These are phyloP conservation scores for Sebastiscus albofasciatus DNA, from an alignment of 2,797 vertebrate genomes.

Conservation along the genomic window DNA sequence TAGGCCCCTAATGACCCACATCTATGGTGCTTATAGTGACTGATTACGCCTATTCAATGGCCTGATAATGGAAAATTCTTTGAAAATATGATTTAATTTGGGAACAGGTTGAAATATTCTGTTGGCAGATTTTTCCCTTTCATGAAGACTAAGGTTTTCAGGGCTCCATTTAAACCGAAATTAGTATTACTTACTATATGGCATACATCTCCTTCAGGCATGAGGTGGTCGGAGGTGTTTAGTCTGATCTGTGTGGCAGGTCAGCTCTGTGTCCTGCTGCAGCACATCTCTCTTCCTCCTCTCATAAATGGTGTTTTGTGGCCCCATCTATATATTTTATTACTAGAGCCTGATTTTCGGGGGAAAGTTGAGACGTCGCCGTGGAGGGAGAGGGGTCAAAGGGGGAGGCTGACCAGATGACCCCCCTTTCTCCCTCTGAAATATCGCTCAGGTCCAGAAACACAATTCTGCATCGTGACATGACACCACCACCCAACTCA, in stretches of 20 bases:
- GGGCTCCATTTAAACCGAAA: neutral
- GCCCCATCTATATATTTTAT: conserved; percentile 85
- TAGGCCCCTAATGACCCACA: too few species aligned
- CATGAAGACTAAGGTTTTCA: neutral
- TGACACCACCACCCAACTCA: conserved; percentile 76
- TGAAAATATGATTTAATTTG: neutral
- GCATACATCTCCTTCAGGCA: neutral
- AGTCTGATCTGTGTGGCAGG: conserved; percentile 29
- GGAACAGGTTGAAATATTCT: conserved; percentile 8
- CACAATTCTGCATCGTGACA: conserved; percentile 86
- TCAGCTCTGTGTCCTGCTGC: conserved; percentile 45
- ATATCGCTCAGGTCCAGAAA: conserved; percentile 86
- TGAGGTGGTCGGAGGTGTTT: conserved; percentile 7
- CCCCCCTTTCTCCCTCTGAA: conserved; percentile 76
- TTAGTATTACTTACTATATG: neutral
- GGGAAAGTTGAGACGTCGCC: conserved; percentile 83
- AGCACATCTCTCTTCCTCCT: conserved; percentile 55
- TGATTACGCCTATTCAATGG: too few species aligned
- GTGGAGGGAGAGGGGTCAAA: conserved; percentile 76
- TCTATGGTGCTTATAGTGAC: too few species aligned
- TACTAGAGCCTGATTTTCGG: conserved; percentile 84
- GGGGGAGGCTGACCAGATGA: conserved; percentile 81
- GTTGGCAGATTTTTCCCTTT: neutral
- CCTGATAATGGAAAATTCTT: neutral
- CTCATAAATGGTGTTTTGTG: conserved; percentile 80